Base-by-base conservation (phyloP, 1,140 invertebrate genomes). In the Odontomachus brunneus region DNA sequence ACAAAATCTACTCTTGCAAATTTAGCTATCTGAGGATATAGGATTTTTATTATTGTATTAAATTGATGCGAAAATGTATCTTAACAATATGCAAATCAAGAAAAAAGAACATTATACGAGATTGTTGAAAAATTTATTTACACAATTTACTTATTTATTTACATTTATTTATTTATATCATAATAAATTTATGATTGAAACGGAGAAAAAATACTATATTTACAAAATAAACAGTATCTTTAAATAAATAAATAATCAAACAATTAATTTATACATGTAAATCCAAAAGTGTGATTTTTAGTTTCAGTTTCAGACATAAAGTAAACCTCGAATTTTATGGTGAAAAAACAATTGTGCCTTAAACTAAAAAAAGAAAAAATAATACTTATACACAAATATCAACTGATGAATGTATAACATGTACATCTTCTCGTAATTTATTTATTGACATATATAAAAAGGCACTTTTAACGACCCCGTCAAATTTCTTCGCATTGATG, bases 101-200 rank as follows among this genome's bases (percentile, higher is more conserved):
- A 29, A 5, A 63, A 48, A 65, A 44, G n/a, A 62, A 17, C 38
- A n/a, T 63, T 3, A 11, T 7, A 44, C 38, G 63, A 19, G 14
- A 75, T 76, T 19, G 53, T 55, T 38, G 26, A 14, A 38, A 76
- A 65, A 65, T 65, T 66, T 4, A 51, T 55, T 78, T 78, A 78
- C 69, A 69, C 33, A 17, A 57, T 69, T 67, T 67, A 2, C 3
- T 62, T 38, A 33, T 33, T n/a, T n/a, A n/a, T n/a, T n/a, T 15
- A 69, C 49, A 67, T 17, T 26, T 22, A 67, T n/a, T n/a, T n/a
- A n/a, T n/a, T n/a, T n/a, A n/a, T n/a, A n/a, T n/a, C n/a, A 22
- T 69, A 26, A 78, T 2, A 19, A 49, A 67, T 44, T 55, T 14
- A 67, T n/a, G 5, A 75, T 62, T 5, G 9, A 65, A 5, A 48